A percentile compares a stretch with the other conserved stretches of the same genome.
These are phyloP conservation scores for Yoshiicerus persimilis DNA, from an alignment of 1,140 invertebrate genomes.

Conservation along the genomic window DNA sequence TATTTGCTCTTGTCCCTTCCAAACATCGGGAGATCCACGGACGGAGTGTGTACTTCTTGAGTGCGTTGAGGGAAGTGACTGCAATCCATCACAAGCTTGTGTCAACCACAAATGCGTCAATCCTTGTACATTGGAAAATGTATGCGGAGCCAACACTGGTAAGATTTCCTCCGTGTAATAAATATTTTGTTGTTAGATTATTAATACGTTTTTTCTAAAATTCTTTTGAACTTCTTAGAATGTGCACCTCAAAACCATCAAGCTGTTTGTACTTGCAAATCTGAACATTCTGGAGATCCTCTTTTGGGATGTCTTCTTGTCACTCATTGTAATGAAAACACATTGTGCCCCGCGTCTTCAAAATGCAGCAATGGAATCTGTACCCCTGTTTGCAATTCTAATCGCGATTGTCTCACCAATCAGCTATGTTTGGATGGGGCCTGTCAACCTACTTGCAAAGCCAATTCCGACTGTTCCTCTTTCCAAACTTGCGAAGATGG, in stretches of 20 bases:
- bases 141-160: constrained; percentile 75
- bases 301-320: constrained; percentile 75
- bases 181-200: too few relatives aligned
- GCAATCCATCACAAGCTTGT: constrained; percentile 69
- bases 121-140: constrained; percentile 74
- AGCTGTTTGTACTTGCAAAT: constrained; percentile 72
- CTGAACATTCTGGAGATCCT: constrained; percentile 79
- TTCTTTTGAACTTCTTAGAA: not conserved
- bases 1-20: constrained; percentile 69
- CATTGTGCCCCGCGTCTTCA: constrained; percentile 75
- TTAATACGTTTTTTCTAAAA: constrained; percentile 54
- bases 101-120: constrained; percentile 76
- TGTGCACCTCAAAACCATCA: constrained; percentile 51
- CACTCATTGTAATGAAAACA: constrained; percentile 69
- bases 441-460: constrained; percentile 75
- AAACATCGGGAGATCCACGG: constrained; percentile 65
- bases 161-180: constrained; percentile 61
- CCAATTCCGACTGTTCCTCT: constrained; percentile 74
- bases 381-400: constrained; percentile 69
- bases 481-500: constrained; percentile 78
- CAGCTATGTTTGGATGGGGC: constrained; percentile 77
- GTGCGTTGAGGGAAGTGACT: constrained; percentile 78
- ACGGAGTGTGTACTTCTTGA: constrained; percentile 70
- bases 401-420: constrained; percentile 75
- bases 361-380: constrained; percentile 80